Base-by-base conservation (phyloP, 2,797 vertebrate genomes). In the Falco concolor region DNA sequence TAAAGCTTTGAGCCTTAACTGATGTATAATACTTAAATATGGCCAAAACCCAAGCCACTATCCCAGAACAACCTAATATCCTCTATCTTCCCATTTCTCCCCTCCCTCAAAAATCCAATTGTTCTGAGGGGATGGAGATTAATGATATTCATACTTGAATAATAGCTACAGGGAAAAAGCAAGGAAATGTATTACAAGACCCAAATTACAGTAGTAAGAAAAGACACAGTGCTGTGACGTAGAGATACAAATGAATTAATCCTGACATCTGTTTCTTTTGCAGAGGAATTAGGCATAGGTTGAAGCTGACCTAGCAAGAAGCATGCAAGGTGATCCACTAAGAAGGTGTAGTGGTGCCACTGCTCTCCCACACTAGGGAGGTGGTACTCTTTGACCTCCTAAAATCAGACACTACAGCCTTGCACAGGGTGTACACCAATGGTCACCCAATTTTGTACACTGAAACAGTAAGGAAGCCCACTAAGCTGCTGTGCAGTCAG, bases 241-340 rank as follows among this genome's bases (percentile, higher is more conserved):
- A 92, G 76, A 90, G 79, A 92, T 84, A 87, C 75, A 95, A 93
- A 93, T 83, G 36, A 96, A 97, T 94, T 95, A 95, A 93, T 91
- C 72, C 84, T 92, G 94, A 95, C 88, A 90, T 96, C 70, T 90
- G 61, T 78, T 95, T 94, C 80, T 93, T 83, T 50, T 87, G 88
- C 81, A 59, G 78, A 94, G 76, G 81, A 93, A 95, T 95, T 89
- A 93, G 81, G 69, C 50, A 54, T 52, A 85, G 50, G 86, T 47
- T 93, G 84, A 85, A 87, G 65, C 38, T 91, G 90, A 96, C 92
- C 92, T 95, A 95, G 90, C 64, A 93, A 92, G 61, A 87, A 80
- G 78, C 52, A 49, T 25, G 36, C 68, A 96, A 94, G 91, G 87
- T 89, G 90, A 95, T 69, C 85, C 75, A 40, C 60, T 60, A 34